phyloP scores from a whole-genome alignment of 2,113 vertebrate species.

The Epinephelus fuscoguttatus region DNA sequence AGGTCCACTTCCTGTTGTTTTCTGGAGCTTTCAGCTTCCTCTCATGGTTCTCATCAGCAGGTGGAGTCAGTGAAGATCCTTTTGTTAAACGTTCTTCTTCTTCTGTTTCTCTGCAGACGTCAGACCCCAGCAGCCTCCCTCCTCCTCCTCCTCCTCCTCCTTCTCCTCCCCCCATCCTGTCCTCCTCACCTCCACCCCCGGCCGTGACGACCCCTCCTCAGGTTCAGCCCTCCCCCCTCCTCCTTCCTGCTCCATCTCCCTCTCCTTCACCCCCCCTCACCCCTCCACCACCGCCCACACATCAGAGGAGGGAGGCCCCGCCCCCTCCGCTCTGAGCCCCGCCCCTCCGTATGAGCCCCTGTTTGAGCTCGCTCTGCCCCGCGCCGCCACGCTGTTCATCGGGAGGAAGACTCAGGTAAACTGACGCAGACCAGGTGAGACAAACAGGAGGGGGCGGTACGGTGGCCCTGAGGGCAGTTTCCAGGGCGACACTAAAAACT shows the following conservation, averaged over 20 bases:
- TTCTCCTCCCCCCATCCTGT: conserved; percentile 14
- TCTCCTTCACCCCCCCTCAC: conserved; percentile 88
- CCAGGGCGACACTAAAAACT: no score
- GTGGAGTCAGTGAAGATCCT: no score
- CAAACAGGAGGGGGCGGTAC: no score
- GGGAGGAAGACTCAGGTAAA: conserved; percentile 87
- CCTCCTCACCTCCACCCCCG: conserved; percentile 81
- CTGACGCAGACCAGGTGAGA: not conserved
- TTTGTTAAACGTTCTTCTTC: not conserved
- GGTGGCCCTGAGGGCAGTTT: no score
- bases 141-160: not conserved
- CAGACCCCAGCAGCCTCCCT: conserved; percentile 85
- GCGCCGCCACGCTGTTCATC: conserved; percentile 90
- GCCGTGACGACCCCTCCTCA: conserved; percentile 66
- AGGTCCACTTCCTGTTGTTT: no score
- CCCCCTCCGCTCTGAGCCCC: conserved; percentile 65
- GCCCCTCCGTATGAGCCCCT: conserved; percentile 88
- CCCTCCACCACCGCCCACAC: conserved; percentile 67
- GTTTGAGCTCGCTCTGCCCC: conserved; percentile 93
- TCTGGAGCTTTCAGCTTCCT: no score
- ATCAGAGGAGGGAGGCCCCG: conserved; percentile 17
- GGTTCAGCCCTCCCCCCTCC: conserved; percentile 63
- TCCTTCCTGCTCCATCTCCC: conserved; percentile 50
- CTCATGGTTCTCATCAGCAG: no score
- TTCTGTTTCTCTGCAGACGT: conserved; percentile 82